A percentile compares a stretch with the other conserved stretches of the same genome.
Evolutionary conservation across 2,888 invertebrate species (phyloP).

Genomic region (Agrochola circellaris): DNA sequence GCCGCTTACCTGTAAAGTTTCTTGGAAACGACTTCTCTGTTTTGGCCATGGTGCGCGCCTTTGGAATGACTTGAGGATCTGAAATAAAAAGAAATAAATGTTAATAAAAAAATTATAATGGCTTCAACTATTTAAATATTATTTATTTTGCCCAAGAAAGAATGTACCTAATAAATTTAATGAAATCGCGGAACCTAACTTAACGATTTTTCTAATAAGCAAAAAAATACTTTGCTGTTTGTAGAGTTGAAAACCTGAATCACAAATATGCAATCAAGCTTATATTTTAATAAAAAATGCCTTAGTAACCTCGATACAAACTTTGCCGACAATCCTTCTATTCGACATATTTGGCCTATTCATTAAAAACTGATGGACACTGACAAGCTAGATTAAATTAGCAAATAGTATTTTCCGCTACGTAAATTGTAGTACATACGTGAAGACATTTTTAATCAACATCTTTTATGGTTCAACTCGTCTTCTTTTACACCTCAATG

Average conservation of each 20-base stretch:
- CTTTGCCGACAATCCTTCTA: constrained; percentile 52
- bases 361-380: constrained; percentile 51
- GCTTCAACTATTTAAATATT: not conserved
- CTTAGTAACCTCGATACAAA: constrained; percentile 69
- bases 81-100: constrained; percentile 73
- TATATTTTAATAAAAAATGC: constrained; percentile 58
- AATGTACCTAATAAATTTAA: too few relatives aligned
- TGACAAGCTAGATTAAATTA: constrained; percentile 27
- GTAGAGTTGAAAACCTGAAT: constrained; percentile 7
- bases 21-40: constrained; percentile 89
- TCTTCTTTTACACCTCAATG: constrained; percentile 66
- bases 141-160: not conserved
- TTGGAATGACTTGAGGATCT: constrained; percentile 82
- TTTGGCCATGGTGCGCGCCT: constrained; percentile 84
- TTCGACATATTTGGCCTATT: constrained; percentile 66
- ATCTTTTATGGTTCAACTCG: constrained; percentile 10
- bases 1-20: constrained; percentile 87
- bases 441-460: constrained; percentile 19
- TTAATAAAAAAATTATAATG: not conserved
- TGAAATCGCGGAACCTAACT: not conserved
- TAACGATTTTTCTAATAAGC: too few relatives aligned
- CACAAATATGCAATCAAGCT: constrained; percentile 34
- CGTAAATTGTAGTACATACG: not conserved
- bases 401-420: constrained; percentile 30
- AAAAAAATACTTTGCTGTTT: not conserved